phyloP scores from a whole-genome alignment of 2,888 invertebrate species.

The Drosophila quinaria region DNA sequence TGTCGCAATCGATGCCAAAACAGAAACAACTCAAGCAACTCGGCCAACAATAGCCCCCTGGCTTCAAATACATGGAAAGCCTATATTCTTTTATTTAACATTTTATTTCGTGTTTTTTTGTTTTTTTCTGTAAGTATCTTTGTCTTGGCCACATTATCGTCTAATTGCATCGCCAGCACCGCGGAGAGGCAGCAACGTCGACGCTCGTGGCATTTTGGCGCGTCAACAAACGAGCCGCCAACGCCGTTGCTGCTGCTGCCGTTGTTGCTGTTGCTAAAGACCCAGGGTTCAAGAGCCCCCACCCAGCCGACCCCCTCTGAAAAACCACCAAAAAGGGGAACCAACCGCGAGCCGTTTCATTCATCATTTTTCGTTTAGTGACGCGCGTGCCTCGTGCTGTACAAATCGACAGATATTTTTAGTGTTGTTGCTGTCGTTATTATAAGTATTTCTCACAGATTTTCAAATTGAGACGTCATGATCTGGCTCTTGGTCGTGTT shows the following conservation, averaged over 20 bases:
- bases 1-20: slow-evolving; percentile 62
- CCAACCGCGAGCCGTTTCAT: slow-evolving; percentile 69
- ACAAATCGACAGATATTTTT: slow-evolving; percentile 56
- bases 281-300: slow-evolving; percentile 44
- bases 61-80: slow-evolving; percentile 51
- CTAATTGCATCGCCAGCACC: slow-evolving; percentile 74
- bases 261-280: slow-evolving; percentile 41
- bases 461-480: slow-evolving; percentile 77
- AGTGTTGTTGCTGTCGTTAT: slow-evolving; percentile 26
- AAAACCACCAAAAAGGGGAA: slow-evolving; percentile 23
- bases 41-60: slow-evolving; percentile 53
- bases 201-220: slow-evolving; percentile 75
- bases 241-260: slow-evolving; percentile 40
- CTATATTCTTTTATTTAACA: slow-evolving; percentile 26
- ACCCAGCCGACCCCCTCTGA: slow-evolving; percentile 7
- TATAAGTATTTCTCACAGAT: slow-evolving; percentile 51
- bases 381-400: slow-evolving; percentile 79
- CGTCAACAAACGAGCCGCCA: slow-evolving; percentile 80
- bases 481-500: slow-evolving; percentile 45
- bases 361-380: slow-evolving; percentile 78
- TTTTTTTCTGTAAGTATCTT: slow-evolving; percentile 28
- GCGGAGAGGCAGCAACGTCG: slow-evolving; percentile 9
- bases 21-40: slow-evolving; percentile 37
- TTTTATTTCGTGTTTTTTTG: slow-evolving; percentile 23
- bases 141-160: slow-evolving; percentile 63